Percentiles rank a stretch among this genome's conserved stretches.
Conservation (phyloP, 2,113 vertebrate species). For the Gobiocypris rarus region DNA sequence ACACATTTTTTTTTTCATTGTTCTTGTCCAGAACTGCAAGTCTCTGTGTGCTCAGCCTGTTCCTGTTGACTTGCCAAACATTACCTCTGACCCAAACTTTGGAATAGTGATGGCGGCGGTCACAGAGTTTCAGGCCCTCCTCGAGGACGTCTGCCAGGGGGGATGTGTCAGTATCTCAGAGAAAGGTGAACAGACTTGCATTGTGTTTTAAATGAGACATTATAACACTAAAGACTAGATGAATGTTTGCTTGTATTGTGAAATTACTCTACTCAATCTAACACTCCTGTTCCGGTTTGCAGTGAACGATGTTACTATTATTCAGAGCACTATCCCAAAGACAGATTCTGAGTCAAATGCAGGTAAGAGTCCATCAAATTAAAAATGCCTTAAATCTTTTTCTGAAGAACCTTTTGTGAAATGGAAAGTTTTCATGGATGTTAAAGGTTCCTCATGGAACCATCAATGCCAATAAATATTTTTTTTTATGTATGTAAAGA, state of each 20-base stretch:
- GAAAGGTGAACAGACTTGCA: slow-evolving; percentile 62
- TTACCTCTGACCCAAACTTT: slow-evolving; percentile 62
- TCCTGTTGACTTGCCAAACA: slow-evolving; percentile 52
- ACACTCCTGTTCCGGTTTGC: background rate
- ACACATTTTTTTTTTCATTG: background rate
- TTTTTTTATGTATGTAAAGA: no score
- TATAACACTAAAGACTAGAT: slow-evolving; percentile 1
- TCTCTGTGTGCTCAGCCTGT: slow-evolving; percentile 63
- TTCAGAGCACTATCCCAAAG: slow-evolving; percentile 49
- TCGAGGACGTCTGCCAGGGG: slow-evolving; percentile 75
- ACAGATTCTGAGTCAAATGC: slow-evolving; percentile 36
- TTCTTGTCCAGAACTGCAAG: slow-evolving; percentile 66
- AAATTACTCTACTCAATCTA: background rate
- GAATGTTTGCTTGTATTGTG: background rate
- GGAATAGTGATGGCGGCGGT: slow-evolving; percentile 64
- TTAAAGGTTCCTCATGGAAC: background rate
- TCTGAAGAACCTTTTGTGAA: background rate
- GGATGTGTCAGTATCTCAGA: slow-evolving; percentile 75
- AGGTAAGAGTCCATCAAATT: slow-evolving; percentile 28
- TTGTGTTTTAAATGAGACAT: background rate
- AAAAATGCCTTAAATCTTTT: no score
- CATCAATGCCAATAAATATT: background rate
- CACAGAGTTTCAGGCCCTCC: slow-evolving; percentile 70
- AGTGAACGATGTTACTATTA: slow-evolving; percentile 71
- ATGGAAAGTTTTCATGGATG: background rate